Conservation (phyloP, 2,113 vertebrate species). For the Myanophis thanlyinensis region DNA sequence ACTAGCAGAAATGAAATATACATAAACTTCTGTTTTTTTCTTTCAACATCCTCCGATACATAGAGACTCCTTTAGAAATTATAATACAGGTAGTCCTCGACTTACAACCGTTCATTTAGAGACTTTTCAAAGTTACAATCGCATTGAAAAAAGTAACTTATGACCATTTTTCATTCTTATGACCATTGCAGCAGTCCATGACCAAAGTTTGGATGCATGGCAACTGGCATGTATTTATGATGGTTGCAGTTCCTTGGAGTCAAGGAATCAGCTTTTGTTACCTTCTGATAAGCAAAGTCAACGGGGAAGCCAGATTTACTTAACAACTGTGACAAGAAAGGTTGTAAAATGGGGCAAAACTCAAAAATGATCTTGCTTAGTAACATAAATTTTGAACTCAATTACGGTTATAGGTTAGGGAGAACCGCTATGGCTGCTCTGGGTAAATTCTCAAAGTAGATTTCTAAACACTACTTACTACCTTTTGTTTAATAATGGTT, state of each 20-base stretch:
- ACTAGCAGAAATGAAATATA: not conserved
- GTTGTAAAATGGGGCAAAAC: not conserved
- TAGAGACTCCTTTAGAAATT: not conserved
- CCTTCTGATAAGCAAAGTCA: not conserved
- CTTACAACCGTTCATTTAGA: not conserved
- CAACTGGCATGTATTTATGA: not conserved
- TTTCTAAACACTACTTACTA: rapidly evolving
- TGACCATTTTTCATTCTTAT: not conserved
- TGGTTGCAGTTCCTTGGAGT: not conserved
- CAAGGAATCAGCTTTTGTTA: not conserved
- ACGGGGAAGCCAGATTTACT: not conserved
- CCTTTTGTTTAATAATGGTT: not conserved
- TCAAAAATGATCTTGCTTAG: not conserved
- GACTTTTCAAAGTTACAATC: not conserved
- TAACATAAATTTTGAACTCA: not conserved
- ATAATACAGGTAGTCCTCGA: not conserved
- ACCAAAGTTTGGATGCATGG: not conserved
- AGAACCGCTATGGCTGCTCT: not conserved
- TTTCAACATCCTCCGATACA: not conserved
- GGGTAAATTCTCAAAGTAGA: not conserved
- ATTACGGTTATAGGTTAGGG: not conserved
- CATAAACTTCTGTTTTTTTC: not conserved
- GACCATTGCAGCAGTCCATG: not conserved
- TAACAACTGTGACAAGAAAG: not conserved
- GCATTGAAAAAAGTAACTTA: not conserved